Percentiles rank a stretch among this genome's conserved stretches.
phyloP scores from a whole-genome alignment of 2,113 vertebrate species.

The Dicentrarchus labrax region DNA sequence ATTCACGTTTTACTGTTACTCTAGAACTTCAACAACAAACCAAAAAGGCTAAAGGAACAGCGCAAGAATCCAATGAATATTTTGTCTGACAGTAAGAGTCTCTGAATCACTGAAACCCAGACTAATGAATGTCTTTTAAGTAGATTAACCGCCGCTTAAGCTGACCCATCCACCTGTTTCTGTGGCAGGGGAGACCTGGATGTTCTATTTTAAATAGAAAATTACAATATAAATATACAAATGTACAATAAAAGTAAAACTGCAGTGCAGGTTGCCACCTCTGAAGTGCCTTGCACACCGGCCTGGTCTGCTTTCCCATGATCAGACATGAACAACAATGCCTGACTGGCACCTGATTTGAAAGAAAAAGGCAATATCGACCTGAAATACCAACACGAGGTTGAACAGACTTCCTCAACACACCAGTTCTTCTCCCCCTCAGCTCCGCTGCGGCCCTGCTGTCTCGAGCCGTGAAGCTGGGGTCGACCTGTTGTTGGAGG shows the following conservation, averaged over 20 bases:
- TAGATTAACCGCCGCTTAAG: constrained; percentile 45
- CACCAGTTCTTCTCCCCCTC: not conserved
- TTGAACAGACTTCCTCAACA: not conserved
- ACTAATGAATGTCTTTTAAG: constrained; percentile 54
- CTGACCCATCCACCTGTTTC: constrained; percentile 30
- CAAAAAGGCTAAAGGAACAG: not conserved
- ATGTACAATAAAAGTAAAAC: constrained; percentile 7
- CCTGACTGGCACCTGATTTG: not conserved
- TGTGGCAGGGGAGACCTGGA: not conserved
- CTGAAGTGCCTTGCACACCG: not conserved
- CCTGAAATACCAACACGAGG: not conserved
- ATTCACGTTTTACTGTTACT: not conserved
- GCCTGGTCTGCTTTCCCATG: not conserved
- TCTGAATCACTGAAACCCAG: not conserved
- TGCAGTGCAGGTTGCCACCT: constrained; percentile 15
- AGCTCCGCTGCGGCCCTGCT: constrained; percentile 24
- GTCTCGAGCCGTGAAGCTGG: constrained; percentile 19
- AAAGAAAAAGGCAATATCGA: not conserved
- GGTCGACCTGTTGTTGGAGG: constrained; percentile 65
- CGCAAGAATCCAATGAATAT: not conserved
- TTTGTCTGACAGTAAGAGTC: not conserved
- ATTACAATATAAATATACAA: not conserved
- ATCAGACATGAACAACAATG: not conserved
- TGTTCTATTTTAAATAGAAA: constrained; percentile 13
- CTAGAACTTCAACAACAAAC: not conserved